Evolutionary conservation across 2,113 vertebrate genomes (phyloP).

Genomic region (Canis aureus): DNA sequence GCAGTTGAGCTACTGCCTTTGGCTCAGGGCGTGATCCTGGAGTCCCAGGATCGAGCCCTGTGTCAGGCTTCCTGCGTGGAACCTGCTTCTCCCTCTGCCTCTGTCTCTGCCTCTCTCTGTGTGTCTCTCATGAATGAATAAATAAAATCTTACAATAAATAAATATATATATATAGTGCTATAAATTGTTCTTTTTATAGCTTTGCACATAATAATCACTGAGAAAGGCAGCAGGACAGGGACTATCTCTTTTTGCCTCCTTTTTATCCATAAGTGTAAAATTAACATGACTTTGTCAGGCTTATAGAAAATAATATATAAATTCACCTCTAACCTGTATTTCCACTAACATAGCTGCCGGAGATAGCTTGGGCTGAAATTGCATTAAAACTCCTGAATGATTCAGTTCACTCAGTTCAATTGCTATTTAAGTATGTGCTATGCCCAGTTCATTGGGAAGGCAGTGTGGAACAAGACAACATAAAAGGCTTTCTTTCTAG

Average conservation of each 20-base stretch:
- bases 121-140: no score
- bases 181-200: not conserved
- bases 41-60: no score
- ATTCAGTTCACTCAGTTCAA: conserved; percentile 35
- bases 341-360: not conserved
- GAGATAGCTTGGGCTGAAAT: conserved; percentile 31
- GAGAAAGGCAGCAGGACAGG: not conserved
- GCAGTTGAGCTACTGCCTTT: no score
- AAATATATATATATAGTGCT: not conserved
- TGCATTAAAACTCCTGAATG: conserved; percentile 37
- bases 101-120: no score
- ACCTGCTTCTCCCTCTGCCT: no score
- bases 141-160: no score
- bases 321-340: conserved; percentile 38
- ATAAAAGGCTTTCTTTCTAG: conserved; percentile 50
- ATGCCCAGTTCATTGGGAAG: conserved; percentile 38
- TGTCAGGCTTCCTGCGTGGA: no score
- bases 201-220: not conserved
- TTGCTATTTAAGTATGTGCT: conserved; percentile 25
- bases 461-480: not conserved
- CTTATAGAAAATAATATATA: not conserved
- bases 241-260: not conserved
- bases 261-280: not conserved
- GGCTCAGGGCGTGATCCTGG: no score
- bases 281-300: not conserved